Conservation (phyloP, 2,113 vertebrate species). For the Amblyopsis rosae region DNA sequence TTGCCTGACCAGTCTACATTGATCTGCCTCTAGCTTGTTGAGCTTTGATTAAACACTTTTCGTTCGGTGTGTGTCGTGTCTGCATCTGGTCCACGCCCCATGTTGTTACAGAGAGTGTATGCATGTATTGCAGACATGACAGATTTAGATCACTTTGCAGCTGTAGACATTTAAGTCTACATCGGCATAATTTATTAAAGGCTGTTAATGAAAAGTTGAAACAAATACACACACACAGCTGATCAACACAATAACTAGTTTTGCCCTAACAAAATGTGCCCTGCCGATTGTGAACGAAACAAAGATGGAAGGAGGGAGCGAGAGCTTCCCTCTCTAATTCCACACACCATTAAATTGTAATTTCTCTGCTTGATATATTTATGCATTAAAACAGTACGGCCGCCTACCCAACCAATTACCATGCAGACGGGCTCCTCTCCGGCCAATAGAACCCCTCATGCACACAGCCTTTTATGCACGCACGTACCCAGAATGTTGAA, state of each 20-base stretch:
- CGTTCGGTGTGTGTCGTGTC: background rate
- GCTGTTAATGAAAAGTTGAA: background rate
- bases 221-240: background rate
- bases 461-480: conserved; percentile 4
- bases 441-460: conserved; percentile 1
- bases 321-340: conserved; percentile 59
- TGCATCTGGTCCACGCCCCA: no score
- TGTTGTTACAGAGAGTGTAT: no score
- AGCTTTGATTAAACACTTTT: background rate
- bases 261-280: background rate
- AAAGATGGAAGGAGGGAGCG: conserved; percentile 4
- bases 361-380: conserved; percentile 63
- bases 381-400: conserved; percentile 59
- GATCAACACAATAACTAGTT: background rate
- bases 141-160: no score
- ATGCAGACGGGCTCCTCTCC: conserved; percentile 36
- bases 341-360: conserved; percentile 65
- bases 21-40: background rate
- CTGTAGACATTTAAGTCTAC: no score
- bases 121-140: no score
- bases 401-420: conserved; percentile 52
- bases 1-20: no score
- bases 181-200: background rate
- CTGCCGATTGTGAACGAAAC: background rate
- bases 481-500: conserved; percentile 21